phyloP scores from a whole-genome alignment of 1,140 invertebrate species.

The Achroia grisella region DNA sequence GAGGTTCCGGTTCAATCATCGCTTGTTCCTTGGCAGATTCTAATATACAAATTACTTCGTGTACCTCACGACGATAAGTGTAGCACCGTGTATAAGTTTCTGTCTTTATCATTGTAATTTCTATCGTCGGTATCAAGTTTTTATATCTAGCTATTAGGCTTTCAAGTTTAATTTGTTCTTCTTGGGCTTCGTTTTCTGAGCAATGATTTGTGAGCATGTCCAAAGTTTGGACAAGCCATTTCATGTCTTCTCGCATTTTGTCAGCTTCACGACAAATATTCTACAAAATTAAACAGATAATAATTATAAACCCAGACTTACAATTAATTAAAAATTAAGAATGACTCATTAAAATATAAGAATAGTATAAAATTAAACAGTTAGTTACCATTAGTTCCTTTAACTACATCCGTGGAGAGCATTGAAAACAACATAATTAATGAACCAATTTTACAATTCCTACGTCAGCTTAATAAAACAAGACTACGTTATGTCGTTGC shows the following conservation, averaged over 20 bases:
- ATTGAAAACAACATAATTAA: conserved; percentile 12
- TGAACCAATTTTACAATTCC: too few relatives aligned
- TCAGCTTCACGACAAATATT: conserved; percentile 92
- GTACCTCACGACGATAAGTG: conserved; percentile 90
- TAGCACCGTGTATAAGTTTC: conserved; percentile 95
- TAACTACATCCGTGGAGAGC: conserved; percentile 59
- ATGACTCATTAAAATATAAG: too few relatives aligned
- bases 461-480: too few relatives aligned
- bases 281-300: conserved; percentile 62
- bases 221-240: conserved; percentile 93
- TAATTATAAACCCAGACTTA: too few relatives aligned
- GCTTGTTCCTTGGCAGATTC: conserved; percentile 84
- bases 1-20: conserved; percentile 77
- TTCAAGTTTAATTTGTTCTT: conserved; percentile 88
- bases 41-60: conserved; percentile 85
- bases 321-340: too few relatives aligned
- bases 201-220: conserved; percentile 89
- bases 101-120: conserved; percentile 93
- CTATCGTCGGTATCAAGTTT: conserved; percentile 92
- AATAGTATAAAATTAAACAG: conserved; percentile 13
- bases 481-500: too few relatives aligned
- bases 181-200: conserved; percentile 83
- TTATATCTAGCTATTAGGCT: conserved; percentile 90
- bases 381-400: conserved; percentile 77
- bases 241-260: conserved; percentile 92